Conservation (phyloP, 1,140 invertebrate genomes). For the Lepidurus couesii region DNA sequence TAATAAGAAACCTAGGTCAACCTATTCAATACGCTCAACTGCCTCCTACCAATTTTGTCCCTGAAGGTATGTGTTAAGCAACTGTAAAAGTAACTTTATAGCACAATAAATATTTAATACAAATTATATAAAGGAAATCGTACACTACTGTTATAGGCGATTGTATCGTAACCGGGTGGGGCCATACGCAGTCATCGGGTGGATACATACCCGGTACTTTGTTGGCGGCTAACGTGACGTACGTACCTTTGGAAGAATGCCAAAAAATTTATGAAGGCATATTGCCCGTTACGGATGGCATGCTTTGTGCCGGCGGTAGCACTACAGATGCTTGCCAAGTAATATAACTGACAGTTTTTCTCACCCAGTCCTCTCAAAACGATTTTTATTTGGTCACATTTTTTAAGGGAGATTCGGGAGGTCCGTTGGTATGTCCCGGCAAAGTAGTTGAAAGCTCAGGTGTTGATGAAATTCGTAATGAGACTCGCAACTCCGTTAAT, state of each 20-base stretch:
- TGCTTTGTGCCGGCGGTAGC: constrained; percentile 35
- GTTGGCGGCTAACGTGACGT: constrained; percentile 27
- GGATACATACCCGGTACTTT: constrained; percentile 5
- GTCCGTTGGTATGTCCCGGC: constrained; percentile 37
- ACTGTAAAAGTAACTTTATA: background rate
- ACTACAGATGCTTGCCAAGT: constrained; percentile 35
- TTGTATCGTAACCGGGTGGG: constrained; percentile 31
- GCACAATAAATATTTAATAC: background rate
- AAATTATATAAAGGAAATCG: no score
- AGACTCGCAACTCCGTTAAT: background rate
- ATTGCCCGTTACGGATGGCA: constrained; percentile 31
- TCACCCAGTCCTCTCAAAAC: background rate
- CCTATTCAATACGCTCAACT: background rate
- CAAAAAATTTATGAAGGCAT: constrained; percentile 28
- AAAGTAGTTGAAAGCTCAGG: background rate
- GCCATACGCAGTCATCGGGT: background rate
- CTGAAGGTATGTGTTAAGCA: background rate
- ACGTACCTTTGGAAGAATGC: constrained; percentile 26
- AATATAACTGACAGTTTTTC: constrained; percentile 21
- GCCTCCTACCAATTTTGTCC: background rate
- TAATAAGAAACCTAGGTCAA: background rate
- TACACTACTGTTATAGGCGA: background rate
- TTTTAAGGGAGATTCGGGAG: constrained; percentile 41
- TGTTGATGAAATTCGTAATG: background rate
- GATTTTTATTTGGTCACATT: background rate